These are phyloP conservation scores for Varecia variegata DNA, from an alignment of 2,797 vertebrate species.

Conservation along the genomic window DNA sequence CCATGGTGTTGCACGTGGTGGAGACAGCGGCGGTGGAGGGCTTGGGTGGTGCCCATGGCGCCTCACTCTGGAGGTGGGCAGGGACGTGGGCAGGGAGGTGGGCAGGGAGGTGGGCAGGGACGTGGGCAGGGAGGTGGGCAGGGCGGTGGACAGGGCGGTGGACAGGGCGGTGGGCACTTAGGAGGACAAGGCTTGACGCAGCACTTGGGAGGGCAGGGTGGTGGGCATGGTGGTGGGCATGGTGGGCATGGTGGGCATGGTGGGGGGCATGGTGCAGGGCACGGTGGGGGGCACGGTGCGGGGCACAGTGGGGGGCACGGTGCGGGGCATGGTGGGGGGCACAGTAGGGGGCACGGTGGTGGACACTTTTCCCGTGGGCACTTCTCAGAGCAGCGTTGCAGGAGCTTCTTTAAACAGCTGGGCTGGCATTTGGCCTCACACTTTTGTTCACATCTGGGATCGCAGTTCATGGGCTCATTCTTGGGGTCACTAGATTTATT, in stretches of 20 bases:
- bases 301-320: background rate
- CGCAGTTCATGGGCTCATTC: constrained; percentile 55
- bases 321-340: background rate
- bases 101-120: background rate
- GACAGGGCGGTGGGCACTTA: background rate
- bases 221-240: accelerated
- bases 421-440: constrained; percentile 65
- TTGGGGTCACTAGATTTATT: constrained; percentile 37
- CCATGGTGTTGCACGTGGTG: background rate
- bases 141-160: constrained; percentile 11
- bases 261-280: background rate
- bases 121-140: background rate
- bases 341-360: background rate
- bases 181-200: background rate
- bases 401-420: constrained; percentile 69
- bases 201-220: background rate
- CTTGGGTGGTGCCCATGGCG: background rate
- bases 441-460: constrained; percentile 48
- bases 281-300: background rate
- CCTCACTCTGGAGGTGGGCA: constrained; percentile 60
- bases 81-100: background rate
- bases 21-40: background rate
- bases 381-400: constrained; percentile 67
- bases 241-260: background rate
- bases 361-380: constrained; percentile 50